Evolutionary conservation across 2,888 invertebrate genomes (phyloP).

Genomic region (Philhelius pedissequus): DNA sequence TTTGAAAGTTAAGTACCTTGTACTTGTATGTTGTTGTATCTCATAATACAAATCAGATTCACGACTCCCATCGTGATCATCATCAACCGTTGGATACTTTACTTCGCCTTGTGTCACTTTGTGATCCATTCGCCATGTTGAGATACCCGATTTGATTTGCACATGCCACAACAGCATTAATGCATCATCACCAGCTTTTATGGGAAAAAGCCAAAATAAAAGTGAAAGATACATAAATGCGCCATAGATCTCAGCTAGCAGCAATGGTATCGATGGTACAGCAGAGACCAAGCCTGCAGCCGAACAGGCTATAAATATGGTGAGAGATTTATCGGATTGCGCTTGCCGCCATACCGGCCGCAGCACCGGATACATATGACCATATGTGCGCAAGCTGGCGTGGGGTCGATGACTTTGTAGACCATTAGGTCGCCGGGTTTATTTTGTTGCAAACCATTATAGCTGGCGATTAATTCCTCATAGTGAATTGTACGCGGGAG

Average conservation of each 20-base stretch:
- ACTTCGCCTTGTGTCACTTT: conserved; percentile 37
- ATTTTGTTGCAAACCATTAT: conserved; percentile 31
- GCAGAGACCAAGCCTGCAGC: neutral
- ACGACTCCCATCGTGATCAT: neutral
- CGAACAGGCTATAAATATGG: conserved; percentile 45
- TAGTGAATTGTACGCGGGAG: conserved; percentile 46
- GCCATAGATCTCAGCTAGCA: neutral
- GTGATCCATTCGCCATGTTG: conserved; percentile 13
- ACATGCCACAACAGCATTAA: neutral
- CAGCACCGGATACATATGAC: conserved; percentile 48
- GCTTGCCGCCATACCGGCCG: conserved; percentile 2
- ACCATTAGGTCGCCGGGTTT: conserved; percentile 61
- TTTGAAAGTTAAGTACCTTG: conserved; percentile 46
- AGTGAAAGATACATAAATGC: conserved; percentile 30
- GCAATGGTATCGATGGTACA: neutral
- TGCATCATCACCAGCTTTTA: neutral
- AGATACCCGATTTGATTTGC: neutral
- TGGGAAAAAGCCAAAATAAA: conserved; percentile 35
- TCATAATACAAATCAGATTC: neutral
- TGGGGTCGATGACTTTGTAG: conserved; percentile 60
- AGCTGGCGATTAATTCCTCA: conserved; percentile 53
- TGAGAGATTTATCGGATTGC: conserved; percentile 50
- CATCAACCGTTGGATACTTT: neutral
- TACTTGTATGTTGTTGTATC: conserved; percentile 32
- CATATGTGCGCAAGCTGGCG: conserved; percentile 47